These are phyloP conservation scores for Drymodes brunneopygia DNA, from an alignment of 2,113 vertebrate species.

Conservation along the genomic window DNA sequence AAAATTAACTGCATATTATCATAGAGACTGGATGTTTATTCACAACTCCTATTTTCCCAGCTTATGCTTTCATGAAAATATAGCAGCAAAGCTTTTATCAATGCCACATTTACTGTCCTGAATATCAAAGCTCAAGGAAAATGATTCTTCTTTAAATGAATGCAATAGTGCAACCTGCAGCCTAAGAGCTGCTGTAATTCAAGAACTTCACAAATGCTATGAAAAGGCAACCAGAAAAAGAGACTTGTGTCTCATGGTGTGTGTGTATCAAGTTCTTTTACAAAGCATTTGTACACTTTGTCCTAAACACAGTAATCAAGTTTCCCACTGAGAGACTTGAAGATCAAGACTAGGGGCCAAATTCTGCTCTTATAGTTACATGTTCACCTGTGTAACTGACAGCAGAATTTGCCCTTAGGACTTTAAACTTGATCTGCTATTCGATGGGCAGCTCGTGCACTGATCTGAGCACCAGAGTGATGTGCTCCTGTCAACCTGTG, in stretches of 20 bases:
- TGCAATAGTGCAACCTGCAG: neutral
- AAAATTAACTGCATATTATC: neutral
- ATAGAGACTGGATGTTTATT: neutral
- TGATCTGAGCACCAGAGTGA: slow-evolving; percentile 66
- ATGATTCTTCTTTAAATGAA: neutral
- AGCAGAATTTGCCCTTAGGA: slow-evolving; percentile 70
- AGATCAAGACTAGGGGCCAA: slow-evolving; percentile 65
- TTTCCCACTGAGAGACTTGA: slow-evolving; percentile 44
- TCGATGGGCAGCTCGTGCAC: slow-evolving; percentile 56
- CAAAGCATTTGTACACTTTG: slow-evolving; percentile 26
- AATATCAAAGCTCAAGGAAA: neutral
- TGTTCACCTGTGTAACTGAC: slow-evolving; percentile 69
- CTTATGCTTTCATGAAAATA: neutral
- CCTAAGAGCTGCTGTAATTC: neutral
- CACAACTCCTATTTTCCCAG: neutral
- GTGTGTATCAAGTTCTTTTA: slow-evolving; percentile 35
- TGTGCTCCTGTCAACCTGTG: slow-evolving; percentile 66
- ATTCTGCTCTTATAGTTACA: slow-evolving; percentile 59
- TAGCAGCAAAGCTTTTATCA: neutral
- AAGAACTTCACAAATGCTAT: slow-evolving; percentile 7
- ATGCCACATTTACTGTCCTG: neutral
- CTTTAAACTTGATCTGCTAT: slow-evolving; percentile 67
- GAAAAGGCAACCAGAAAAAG: slow-evolving; percentile 1
- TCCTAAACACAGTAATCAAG: slow-evolving; percentile 64
- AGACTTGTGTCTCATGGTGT: neutral